A percentile compares a stretch with the other conserved stretches of the same genome.
phyloP scores from a whole-genome alignment of 2,797 vertebrate species.

The Lates japonicus region DNA sequence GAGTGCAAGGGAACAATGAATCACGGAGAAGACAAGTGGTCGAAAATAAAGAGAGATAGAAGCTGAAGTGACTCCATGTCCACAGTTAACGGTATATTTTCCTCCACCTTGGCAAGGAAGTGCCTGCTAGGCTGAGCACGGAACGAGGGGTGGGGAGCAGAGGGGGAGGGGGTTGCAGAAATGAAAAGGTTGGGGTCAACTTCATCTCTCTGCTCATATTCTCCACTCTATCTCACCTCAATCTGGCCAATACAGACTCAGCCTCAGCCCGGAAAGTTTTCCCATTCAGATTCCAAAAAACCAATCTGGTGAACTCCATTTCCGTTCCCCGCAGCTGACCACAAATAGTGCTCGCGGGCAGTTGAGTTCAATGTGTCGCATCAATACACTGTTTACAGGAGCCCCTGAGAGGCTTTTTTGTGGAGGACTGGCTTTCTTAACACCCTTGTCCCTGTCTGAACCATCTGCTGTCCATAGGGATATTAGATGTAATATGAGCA shows the following conservation, averaged over 20 bases:
- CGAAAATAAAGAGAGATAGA: conserved; percentile 75
- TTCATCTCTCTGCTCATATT: conserved; percentile 81
- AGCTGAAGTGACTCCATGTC: conserved; percentile 71
- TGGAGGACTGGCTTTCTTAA: conserved; percentile 13
- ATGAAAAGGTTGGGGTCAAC: conserved; percentile 86
- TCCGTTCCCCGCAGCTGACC: conserved; percentile 64
- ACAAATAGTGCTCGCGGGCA: conserved; percentile 42
- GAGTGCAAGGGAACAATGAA: conserved; percentile 74
- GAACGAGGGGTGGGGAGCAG: conserved; percentile 7
- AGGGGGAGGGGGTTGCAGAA: conserved; percentile 63
- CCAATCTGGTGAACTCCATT: conserved; percentile 74
- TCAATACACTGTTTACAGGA: conserved; percentile 51
- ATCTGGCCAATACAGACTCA: conserved; percentile 70
- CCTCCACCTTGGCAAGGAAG: conserved; percentile 63
- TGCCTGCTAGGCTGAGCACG: conserved; percentile 51
- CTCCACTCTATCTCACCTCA: conserved; percentile 75
- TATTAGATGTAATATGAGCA: conserved; percentile 29
- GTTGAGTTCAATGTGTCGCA: conserved; percentile 61
- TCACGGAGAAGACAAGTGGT: conserved; percentile 72
- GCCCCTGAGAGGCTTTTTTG: conserved; percentile 38
- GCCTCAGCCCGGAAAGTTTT: conserved; percentile 59
- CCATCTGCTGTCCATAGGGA: conserved; percentile 26
- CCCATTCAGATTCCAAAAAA: conserved; percentile 74
- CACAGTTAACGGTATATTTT: conserved; percentile 73
- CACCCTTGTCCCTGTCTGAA: conserved; percentile 15